phyloP scores from a whole-genome alignment of 2,888 invertebrate species.

The Mechanitis messenoides region DNA sequence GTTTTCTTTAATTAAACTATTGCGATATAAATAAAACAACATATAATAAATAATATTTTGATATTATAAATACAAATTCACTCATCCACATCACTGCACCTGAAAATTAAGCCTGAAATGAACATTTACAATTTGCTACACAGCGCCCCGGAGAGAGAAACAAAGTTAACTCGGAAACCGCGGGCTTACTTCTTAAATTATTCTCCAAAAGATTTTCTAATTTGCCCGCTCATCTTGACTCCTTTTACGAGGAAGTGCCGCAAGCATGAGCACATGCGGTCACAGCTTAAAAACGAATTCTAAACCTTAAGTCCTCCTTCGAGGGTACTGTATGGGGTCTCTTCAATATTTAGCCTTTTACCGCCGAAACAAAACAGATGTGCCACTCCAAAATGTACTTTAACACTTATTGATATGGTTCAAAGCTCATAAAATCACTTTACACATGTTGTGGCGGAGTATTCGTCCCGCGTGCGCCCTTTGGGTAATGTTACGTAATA shows the following conservation, averaged over 20 bases:
- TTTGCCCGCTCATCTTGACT: conserved; percentile 64
- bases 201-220: conserved; percentile 75
- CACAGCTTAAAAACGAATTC: conserved; percentile 51
- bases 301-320: conserved; percentile 53
- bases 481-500: conserved; percentile 75
- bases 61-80: conserved; percentile 10
- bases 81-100: conserved; percentile 41
- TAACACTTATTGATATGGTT: conserved; percentile 59
- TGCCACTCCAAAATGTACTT: conserved; percentile 51
- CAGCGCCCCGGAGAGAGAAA: conserved; percentile 41
- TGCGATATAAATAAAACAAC: neutral
- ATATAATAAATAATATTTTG: neutral
- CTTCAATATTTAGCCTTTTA: conserved; percentile 41
- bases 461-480: conserved; percentile 69
- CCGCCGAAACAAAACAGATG: conserved; percentile 28
- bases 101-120: conserved; percentile 48
- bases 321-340: conserved; percentile 53
- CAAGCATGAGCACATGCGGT: conserved; percentile 51
- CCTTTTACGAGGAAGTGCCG: conserved; percentile 49
- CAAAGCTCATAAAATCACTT: conserved; percentile 44
- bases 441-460: conserved; percentile 47
- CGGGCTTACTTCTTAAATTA: conserved; percentile 66
- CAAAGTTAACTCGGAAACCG: conserved; percentile 56
- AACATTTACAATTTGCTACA: conserved; percentile 44
- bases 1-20: neutral